Conservation (phyloP, 2,797 vertebrate genomes). For the Diplodus puntazzo region DNA sequence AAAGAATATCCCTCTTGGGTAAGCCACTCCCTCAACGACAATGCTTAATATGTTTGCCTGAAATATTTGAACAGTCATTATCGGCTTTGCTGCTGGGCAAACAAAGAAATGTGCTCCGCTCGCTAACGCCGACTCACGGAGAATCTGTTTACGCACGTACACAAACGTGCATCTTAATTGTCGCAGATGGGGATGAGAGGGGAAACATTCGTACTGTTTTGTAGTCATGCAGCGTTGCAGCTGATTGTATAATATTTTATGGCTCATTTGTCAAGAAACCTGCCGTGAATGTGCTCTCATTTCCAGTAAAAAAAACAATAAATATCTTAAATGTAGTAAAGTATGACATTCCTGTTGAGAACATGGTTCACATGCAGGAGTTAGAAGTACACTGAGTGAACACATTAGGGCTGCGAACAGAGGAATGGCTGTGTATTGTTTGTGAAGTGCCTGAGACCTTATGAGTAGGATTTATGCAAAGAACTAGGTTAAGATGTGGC, state of each 20-base stretch:
- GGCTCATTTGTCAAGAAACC: background rate
- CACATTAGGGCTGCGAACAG: conserved; percentile 48
- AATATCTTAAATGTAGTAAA: background rate
- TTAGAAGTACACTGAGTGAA: conserved; percentile 24
- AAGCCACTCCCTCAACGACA: conserved; percentile 21
- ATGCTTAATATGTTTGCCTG: conserved; percentile 36
- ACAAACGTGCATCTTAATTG: conserved; percentile 1
- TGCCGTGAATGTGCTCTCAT: background rate
- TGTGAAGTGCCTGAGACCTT: conserved; percentile 63
- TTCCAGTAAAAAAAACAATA: background rate
- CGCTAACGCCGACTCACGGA: background rate
- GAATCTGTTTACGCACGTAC: conserved; percentile 14
- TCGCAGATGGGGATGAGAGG: background rate
- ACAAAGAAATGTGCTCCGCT: conserved; percentile 5
- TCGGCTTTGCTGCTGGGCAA: conserved; percentile 25
- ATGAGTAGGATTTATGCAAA: conserved; percentile 74
- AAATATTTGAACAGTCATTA: conserved; percentile 28
- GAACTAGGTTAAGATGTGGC: conserved; percentile 84
- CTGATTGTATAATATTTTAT: conserved; percentile 1
- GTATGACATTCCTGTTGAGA: conserved; percentile 1
- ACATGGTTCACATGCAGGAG: background rate
- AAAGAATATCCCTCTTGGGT: conserved; percentile 36
- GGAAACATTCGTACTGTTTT: background rate
- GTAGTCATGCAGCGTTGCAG: background rate
- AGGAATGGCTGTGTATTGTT: conserved; percentile 57